Conservation (phyloP, 64 coral and sea anemone genomes). For the Montipora sp. region DNA sequence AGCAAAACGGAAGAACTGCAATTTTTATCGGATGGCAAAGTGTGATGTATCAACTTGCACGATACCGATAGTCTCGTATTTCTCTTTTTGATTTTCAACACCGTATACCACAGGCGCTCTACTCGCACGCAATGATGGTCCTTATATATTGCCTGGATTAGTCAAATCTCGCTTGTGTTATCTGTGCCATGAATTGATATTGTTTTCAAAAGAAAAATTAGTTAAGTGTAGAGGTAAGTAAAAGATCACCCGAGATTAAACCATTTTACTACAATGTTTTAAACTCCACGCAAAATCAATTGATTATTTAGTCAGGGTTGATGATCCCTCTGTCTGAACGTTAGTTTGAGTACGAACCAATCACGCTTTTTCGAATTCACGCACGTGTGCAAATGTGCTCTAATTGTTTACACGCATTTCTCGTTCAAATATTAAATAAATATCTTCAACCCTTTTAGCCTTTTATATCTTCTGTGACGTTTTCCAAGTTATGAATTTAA, state of each 20-base stretch:
- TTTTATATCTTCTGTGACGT: not conserved
- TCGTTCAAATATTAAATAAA: not conserved
- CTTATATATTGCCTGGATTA: too few relatives aligned
- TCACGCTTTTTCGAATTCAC: slow-evolving; percentile 5
- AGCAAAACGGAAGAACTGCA: not conserved
- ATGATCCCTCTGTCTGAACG: not conserved
- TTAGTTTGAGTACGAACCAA: not conserved
- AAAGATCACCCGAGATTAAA: not conserved
- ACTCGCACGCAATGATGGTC: too few relatives aligned
- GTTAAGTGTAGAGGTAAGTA: not conserved
- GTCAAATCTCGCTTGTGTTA: too few relatives aligned
- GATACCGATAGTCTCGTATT: not conserved
- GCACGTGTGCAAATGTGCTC: slow-evolving; percentile 47
- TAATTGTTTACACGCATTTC: not conserved
- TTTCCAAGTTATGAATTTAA: too few relatives aligned
- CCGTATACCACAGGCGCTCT: not conserved
- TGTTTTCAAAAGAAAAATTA: not conserved
- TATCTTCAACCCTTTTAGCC: not conserved
- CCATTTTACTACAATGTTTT: not conserved
- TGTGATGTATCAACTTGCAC: too few relatives aligned
- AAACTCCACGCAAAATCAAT: not conserved
- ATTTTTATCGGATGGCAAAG: not conserved
- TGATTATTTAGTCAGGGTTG: not conserved
- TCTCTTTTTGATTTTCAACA: not conserved
- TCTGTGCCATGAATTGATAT: too few relatives aligned